These are phyloP conservation scores for Trichogramma evanescens DNA, from an alignment of 2,888 invertebrate genomes.

Conservation along the genomic window DNA sequence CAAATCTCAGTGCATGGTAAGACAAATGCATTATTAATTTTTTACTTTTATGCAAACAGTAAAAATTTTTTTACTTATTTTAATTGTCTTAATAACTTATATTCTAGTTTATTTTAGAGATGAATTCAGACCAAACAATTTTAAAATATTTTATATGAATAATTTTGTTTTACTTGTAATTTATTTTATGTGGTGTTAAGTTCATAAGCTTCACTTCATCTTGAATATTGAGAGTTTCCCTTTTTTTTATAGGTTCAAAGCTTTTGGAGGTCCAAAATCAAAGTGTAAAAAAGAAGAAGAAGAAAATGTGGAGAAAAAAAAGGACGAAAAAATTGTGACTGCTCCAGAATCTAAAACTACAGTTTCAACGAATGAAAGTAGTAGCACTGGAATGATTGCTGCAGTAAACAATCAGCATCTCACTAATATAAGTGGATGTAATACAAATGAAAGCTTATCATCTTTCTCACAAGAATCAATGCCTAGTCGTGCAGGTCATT, in stretches of 20 bases:
- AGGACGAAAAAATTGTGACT: too few relatives aligned
- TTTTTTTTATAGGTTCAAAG: constrained; percentile 57
- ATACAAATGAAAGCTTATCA: constrained; percentile 41
- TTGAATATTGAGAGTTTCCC: too few relatives aligned
- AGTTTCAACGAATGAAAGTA: too few relatives aligned
- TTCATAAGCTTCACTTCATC: too few relatives aligned
- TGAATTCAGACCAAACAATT: too few relatives aligned
- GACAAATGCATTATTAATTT: background rate
- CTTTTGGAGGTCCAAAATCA: constrained; percentile 79
- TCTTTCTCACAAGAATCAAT: constrained; percentile 55
- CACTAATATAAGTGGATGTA: constrained; percentile 39
- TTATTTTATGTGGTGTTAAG: background rate
- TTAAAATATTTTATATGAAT: too few relatives aligned
- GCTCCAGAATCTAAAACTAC: too few relatives aligned
- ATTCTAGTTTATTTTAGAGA: too few relatives aligned
- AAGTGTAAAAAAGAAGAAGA: constrained; percentile 56
- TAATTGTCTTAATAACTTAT: background rate
- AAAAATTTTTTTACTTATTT: background rate
- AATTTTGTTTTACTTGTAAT: too few relatives aligned
- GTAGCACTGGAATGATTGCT: too few relatives aligned
- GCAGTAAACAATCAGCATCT: too few relatives aligned
- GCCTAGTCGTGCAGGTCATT: constrained; percentile 50
- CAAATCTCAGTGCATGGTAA: constrained; percentile 79
- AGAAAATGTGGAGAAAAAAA: constrained; percentile 35
- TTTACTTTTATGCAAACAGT: background rate